phyloP scores from a whole-genome alignment of 2,797 vertebrate species.

The Bradypodion ventrale region DNA sequence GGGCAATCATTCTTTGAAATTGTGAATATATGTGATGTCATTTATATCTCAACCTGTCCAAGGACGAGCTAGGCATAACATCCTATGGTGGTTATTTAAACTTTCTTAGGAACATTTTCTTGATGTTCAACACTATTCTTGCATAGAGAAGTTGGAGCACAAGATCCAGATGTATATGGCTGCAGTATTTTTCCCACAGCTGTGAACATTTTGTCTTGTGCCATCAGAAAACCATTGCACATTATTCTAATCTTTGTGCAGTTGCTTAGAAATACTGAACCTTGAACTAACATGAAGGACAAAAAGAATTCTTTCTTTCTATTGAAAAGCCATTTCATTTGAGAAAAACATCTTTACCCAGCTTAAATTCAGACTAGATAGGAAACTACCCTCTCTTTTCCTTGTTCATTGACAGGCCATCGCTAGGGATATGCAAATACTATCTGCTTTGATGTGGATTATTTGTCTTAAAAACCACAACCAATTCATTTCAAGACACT shows the following conservation, averaged over 20 bases:
- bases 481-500: too few relatives aligned
- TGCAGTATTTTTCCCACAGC: background rate
- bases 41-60: conserved; percentile 3
- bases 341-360: conserved; percentile 33
- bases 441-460: too few relatives aligned
- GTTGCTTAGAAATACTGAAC: conserved; percentile 45
- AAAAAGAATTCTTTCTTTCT: background rate
- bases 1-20: too few relatives aligned
- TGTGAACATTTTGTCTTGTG: conserved; percentile 5
- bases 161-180: background rate
- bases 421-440: too few relatives aligned
- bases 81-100: background rate
- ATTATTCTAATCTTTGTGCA: conserved; percentile 28
- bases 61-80: background rate
- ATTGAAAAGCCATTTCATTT: conserved; percentile 26
- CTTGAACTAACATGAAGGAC: conserved; percentile 28
- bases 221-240: conserved; percentile 20
- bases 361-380: conserved; percentile 13
- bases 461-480: too few relatives aligned
- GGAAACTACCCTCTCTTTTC: background rate
- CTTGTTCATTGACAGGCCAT: background rate
- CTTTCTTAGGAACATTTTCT: conserved; percentile 2
- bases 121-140: background rate
- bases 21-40: too few relatives aligned
- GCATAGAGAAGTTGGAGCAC: background rate